Evolutionary conservation across 2,888 invertebrate species (phyloP), one percentile per base, ranked within the genome.

Genomic region (Minunthozetes semirufus): DNA sequence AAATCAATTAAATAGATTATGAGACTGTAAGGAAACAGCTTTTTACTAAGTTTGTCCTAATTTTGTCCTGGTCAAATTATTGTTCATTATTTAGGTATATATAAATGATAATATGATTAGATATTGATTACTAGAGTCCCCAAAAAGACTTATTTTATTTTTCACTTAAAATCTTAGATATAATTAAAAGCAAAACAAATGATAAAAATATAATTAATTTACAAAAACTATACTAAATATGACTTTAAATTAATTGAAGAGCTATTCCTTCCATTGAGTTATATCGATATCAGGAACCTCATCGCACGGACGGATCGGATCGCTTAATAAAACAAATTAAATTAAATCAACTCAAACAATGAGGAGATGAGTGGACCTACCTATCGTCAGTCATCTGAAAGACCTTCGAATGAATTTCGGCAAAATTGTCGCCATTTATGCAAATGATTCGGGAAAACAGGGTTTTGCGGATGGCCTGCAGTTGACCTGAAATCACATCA

Each of bases 371-470:
- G n/a, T 48, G n/a, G n/a, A 71, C 71, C 22, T 27, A 74, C 75
- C 56, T 56, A 33, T 75, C 72, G 59, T 56, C 72, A 48, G 71
- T 71, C 15, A 75, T 33, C 25, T 71, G 61, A 74, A 79, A 78
- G 13, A 77, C 76, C 50, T 77, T 25, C 29, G 72, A 70, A 61
- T 78, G 79, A 70, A 79, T 76, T 72, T 75, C 72, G 38, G 48
- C 22, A 72, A 79, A 85, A 56, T 76, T 73, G 59, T 79, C 77
- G 25, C 79, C 78, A 53, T 79, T 79, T 59, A 75, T 76, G 61
- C 79, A 79, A 48, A 79, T 76, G 13, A 79, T 75, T 42, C 78
- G 77, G 15, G 79, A 66, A 22, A 78, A 74, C 1, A 76, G 72
- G 13, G 77, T 76, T 48, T 78, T 76, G 48, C 79, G 75, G 38